Conservation (phyloP, 2,113 vertebrate genomes). For the Cettia cetti region DNA sequence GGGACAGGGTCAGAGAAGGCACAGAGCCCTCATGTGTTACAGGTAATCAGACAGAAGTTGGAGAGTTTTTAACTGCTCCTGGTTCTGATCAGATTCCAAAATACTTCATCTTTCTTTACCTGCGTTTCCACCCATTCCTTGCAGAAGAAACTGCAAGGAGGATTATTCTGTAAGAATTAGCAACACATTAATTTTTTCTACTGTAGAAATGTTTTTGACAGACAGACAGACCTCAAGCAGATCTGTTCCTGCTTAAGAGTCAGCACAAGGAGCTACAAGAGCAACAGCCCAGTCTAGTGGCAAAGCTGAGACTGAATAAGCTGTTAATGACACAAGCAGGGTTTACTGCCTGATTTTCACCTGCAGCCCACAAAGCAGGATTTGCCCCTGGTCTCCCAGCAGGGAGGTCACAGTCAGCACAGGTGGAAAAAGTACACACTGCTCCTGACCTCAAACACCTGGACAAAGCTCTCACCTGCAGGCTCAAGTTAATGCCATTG, state of each 20-base stretch:
- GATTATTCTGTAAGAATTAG: neutral
- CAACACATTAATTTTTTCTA: fast-evolving
- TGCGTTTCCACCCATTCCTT: neutral
- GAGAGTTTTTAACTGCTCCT: neutral
- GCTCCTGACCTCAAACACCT: neutral
- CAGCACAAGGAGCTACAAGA: neutral
- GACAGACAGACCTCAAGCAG: neutral
- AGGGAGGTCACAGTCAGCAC: neutral
- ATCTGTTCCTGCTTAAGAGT: neutral
- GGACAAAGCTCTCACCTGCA: neutral
- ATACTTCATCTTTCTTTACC: neutral
- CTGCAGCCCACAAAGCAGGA: neutral
- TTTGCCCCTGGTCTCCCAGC: neutral
- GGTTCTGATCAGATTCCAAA: neutral
- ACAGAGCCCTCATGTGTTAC: neutral
- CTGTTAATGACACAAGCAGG: neutral
- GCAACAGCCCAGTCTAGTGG: fast-evolving
- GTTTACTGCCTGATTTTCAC: neutral
- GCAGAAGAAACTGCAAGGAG: neutral
- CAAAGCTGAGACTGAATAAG: neutral
- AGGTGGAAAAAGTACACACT: neutral
- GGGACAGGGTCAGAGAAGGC: neutral
- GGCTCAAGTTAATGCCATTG: neutral
- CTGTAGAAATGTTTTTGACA: neutral
- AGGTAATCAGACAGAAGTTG: neutral